Percentiles rank a stretch among this genome's conserved stretches.
Conservation (phyloP, 1,140 invertebrate species). For the Drusus annulatus region DNA sequence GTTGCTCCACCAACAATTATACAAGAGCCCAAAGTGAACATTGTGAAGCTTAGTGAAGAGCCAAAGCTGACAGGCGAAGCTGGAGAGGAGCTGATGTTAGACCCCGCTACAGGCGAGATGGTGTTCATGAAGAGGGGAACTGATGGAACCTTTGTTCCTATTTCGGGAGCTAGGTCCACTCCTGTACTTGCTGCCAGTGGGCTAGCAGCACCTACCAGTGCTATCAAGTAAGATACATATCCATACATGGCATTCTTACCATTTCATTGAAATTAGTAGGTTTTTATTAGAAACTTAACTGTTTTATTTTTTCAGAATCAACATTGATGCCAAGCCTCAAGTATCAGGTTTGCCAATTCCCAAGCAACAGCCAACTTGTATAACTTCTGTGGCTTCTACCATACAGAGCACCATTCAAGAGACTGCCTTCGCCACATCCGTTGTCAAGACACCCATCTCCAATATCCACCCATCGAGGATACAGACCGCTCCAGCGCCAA, state of each 20-base stretch:
- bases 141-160: slow-evolving; percentile 80
- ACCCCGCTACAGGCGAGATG: slow-evolving; percentile 83
- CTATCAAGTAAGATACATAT: slow-evolving; percentile 24
- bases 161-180: slow-evolving; percentile 62
- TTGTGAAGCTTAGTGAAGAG: slow-evolving; percentile 19
- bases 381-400: slow-evolving; percentile 40
- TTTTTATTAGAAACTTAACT: too few species aligned
- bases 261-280: too few species aligned
- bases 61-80: slow-evolving; percentile 4
- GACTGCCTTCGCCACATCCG: slow-evolving; percentile 34
- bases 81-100: slow-evolving; percentile 70
- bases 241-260: too few species aligned
- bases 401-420: slow-evolving; percentile 9
- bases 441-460: slow-evolving; percentile 48
- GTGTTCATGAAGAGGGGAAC: slow-evolving; percentile 81
- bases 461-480: slow-evolving; percentile 48
- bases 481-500: slow-evolving; percentile 12
- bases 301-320: slow-evolving; percentile 40
- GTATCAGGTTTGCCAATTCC: background rate
- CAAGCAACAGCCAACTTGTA: slow-evolving; percentile 46
- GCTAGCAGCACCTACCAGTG: background rate
- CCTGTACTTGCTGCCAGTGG: background rate
- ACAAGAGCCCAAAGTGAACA: background rate
- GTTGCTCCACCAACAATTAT: background rate
- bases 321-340: slow-evolving; percentile 40